phyloP scores from a whole-genome alignment of 1,140 invertebrate species.

The Drosophila funebris region DNA sequence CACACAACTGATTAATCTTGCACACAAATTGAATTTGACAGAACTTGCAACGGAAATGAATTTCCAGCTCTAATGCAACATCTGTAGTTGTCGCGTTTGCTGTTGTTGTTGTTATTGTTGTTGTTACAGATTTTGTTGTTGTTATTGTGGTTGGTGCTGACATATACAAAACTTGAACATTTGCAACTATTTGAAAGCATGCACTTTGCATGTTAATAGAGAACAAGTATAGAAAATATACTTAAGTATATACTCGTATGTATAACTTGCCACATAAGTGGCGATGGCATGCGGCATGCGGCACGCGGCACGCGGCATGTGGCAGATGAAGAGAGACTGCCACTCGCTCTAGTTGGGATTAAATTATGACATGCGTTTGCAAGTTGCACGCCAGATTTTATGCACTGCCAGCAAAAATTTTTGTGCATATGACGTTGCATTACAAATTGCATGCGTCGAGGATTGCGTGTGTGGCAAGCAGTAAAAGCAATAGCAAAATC shows the following conservation, averaged over 20 bases:
- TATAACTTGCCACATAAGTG: background rate
- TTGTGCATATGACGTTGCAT: slow-evolving; percentile 19
- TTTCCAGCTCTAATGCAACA: slow-evolving; percentile 8
- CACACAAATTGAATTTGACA: slow-evolving; percentile 21
- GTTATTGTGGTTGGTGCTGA: slow-evolving; percentile 2
- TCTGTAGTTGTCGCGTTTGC: slow-evolving; percentile 1
- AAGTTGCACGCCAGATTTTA: slow-evolving; percentile 32
- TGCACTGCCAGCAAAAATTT: slow-evolving; percentile 4
- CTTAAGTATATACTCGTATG: slow-evolving; percentile 3
- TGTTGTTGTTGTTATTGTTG: background rate
- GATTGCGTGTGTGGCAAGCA: slow-evolving; percentile 28
- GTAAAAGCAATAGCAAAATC: no score
- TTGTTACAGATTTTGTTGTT: background rate
- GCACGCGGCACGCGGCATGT: background rate
- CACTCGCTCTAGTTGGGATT: slow-evolving; percentile 5
- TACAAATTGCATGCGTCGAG: slow-evolving; percentile 42
- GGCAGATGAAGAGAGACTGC: background rate
- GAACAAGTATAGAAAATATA: slow-evolving; percentile 7
- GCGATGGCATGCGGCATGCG: background rate
- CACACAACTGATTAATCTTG: slow-evolving; percentile 24
- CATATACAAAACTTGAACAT: slow-evolving; percentile 13
- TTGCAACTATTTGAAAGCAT: slow-evolving; percentile 17
- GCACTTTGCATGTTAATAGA: slow-evolving; percentile 27
- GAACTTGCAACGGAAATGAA: slow-evolving; percentile 34
- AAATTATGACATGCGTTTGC: slow-evolving; percentile 35